These are phyloP conservation scores for Entomyzon cyanotis DNA, from an alignment of 2,113 vertebrate species.

Conservation along the genomic window DNA sequence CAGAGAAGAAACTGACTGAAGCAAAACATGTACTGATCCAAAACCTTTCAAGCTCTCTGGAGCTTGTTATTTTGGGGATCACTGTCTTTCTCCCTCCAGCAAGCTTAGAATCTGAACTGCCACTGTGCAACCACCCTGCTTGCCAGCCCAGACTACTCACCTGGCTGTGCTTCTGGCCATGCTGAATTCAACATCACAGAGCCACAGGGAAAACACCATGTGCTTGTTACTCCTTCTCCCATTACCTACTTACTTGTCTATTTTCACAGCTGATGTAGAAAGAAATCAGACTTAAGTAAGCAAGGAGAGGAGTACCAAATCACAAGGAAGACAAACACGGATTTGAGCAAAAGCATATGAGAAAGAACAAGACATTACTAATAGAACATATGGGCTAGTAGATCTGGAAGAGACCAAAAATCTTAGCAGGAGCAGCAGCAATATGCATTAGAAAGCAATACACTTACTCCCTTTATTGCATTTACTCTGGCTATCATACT, in stretches of 20 bases:
- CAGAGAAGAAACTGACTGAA: background rate
- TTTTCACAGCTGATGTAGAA: background rate
- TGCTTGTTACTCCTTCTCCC: background rate
- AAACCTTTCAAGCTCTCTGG: background rate
- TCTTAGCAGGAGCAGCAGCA: background rate
- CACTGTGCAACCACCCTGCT: rapidly evolving
- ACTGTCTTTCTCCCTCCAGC: background rate
- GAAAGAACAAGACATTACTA: background rate
- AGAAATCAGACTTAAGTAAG: background rate
- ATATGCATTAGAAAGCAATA: background rate
- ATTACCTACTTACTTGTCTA: background rate
- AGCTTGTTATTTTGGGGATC: background rate
- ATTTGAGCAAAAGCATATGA: background rate
- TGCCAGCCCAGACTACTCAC: background rate
- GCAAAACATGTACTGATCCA: background rate
- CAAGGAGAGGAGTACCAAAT: background rate
- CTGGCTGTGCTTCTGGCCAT: background rate
- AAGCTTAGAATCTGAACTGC: background rate
- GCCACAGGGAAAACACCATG: background rate
- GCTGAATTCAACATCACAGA: background rate
- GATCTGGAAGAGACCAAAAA: background rate
- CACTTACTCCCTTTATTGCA: background rate
- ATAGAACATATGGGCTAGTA: background rate
- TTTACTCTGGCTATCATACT: background rate
- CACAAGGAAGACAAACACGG: background rate